Base-by-base conservation (phyloP, 2,888 invertebrate genomes). In the Dendrolimus houi region DNA sequence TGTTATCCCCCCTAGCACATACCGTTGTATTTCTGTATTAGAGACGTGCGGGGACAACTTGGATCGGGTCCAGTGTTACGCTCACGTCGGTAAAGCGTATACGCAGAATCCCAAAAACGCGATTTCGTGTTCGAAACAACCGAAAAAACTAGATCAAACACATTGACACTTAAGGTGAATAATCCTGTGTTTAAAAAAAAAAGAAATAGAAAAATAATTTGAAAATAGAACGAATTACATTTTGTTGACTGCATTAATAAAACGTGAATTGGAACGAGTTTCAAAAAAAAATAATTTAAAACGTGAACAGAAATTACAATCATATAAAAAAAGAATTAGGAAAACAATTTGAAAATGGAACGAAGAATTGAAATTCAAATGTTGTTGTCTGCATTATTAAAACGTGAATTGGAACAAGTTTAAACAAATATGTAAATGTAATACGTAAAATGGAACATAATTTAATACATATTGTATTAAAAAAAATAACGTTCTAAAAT, bases 21-120 rank as follows among this genome's bases (percentile, higher is more conserved):
- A 72, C 79, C 77, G 80, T 77, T 72, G 83, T 88, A 88, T 90
- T 89, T 90, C 65, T 78, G 89, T 88, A 85, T 83, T 82, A 73
- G 79, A 81, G 73, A 29, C 29, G 73, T 79, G 83, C 83, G 76
- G 85, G 82, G 88, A 90, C 87, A 87, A 75, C 83, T 85, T 89
- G 88, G 88, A 87, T 87, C 68, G 71, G 77, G 78, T 87, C 89
- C 89, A 90, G 89, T 88, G 74, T 74, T 70, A 71, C 70, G 72
- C 76, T 72, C 70, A 77, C 74, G 75, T 65, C 69, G 69, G 65
- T 66, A 68, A 72, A 69, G 77, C 75, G 71, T 74, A 74, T 75
- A 78, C 77, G 75, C 68, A 66, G 64, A 56, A 66, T 73, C 68
- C 61, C 57, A 56, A 42, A 60, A 70, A 63, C 71, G 70, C 62